Evolutionary conservation across 92 coral and sea anemone species (phyloP).

Genomic region (Porites rus): DNA sequence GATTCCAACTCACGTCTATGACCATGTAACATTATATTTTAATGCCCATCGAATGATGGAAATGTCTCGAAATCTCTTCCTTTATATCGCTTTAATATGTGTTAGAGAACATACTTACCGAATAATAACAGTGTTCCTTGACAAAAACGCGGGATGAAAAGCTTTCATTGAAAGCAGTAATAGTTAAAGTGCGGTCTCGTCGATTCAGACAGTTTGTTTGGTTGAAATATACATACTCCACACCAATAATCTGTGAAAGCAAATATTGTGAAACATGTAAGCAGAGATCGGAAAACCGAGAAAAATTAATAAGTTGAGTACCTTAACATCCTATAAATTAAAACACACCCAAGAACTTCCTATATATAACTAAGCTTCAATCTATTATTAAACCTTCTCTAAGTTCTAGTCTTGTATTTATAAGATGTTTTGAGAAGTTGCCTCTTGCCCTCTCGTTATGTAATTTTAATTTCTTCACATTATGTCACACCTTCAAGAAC

Average conservation of each 20-base stretch:
- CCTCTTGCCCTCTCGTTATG: background rate
- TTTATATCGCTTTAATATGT: background rate
- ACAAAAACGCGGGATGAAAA: constrained; percentile 94
- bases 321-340: background rate
- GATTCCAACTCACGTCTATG: background rate
- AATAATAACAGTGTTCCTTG: constrained; percentile 88
- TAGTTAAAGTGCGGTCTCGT: constrained; percentile 86
- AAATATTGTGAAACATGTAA: too few relatives aligned
- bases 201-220: constrained; percentile 92
- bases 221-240: constrained; percentile 92
- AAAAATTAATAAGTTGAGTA: constrained; percentile 4
- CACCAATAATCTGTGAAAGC: constrained; percentile 86
- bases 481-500: background rate
- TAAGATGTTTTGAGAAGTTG: background rate
- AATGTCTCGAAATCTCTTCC: background rate
- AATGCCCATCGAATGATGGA: background rate
- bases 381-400: too few relatives aligned
- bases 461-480: background rate
- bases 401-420: background rate
- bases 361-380: too few relatives aligned
- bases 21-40: background rate
- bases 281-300: constrained; percentile 6
- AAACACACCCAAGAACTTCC: background rate
- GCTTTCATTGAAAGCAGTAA: constrained; percentile 93
- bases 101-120: constrained; percentile 68